These are phyloP conservation scores for Caenorhabditis inopinata DNA, from an alignment of 1,140 invertebrate species.

Conservation along the genomic window DNA sequence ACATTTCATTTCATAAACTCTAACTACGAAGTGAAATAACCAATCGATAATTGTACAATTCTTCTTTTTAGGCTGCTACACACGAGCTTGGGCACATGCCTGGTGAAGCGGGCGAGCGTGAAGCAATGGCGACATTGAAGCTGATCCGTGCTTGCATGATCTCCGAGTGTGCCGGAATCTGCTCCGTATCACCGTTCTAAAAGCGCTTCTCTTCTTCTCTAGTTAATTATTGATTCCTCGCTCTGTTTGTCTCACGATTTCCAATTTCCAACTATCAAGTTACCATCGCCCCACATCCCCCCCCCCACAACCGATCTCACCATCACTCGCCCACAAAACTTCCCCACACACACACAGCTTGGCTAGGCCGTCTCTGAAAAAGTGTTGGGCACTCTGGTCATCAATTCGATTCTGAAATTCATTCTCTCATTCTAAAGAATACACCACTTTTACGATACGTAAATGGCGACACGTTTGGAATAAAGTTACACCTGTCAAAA, in stretches of 20 bases:
- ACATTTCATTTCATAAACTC: neutral
- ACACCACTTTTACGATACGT: constrained; percentile 2
- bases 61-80: constrained; percentile 58
- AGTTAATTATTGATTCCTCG: constrained; percentile 20
- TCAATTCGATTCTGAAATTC: neutral
- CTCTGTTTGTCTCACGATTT: neutral
- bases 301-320: neutral
- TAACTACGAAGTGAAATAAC: no score
- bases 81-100: constrained; percentile 65
- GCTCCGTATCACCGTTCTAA: constrained; percentile 35
- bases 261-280: no score
- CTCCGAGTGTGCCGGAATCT: constrained; percentile 55
- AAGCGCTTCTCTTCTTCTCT: neutral
- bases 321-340: neutral
- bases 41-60: no score
- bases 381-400: no score
- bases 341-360: no score
- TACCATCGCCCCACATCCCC: neutral
- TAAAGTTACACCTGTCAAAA: constrained; percentile 17
- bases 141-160: constrained; percentile 65
- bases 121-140: constrained; percentile 61
- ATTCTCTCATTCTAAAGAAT: no score
- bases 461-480: constrained; percentile 14
- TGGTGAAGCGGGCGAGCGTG: constrained; percentile 63
- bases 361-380: neutral